Conservation (phyloP, 2,113 vertebrate species). For the Eurypyga helias region DNA sequence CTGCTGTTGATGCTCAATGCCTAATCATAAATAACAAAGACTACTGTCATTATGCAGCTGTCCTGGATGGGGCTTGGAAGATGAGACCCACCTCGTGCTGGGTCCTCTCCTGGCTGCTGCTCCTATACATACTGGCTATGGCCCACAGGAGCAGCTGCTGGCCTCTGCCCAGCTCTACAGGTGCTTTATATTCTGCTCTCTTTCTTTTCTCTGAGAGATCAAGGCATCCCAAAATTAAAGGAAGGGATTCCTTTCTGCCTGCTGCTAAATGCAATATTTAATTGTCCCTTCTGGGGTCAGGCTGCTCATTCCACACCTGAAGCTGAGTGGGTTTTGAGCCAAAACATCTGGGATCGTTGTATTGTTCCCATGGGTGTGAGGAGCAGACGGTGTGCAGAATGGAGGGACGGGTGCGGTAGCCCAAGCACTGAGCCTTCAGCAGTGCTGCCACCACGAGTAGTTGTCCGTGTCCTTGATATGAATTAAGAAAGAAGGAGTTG, state of each 20-base stretch:
- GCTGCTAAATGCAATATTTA: not conserved
- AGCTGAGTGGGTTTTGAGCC: not conserved
- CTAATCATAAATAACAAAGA: not conserved
- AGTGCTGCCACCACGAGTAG: rapidly evolving
- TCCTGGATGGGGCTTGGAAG: not conserved
- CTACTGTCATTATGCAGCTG: rapidly evolving
- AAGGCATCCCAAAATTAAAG: not conserved
- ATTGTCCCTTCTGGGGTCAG: not conserved
- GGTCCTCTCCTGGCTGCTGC: not conserved
- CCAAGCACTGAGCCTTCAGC: not conserved
- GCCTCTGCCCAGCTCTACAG: not conserved
- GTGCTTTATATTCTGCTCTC: not conserved
- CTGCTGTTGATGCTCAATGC: not conserved
- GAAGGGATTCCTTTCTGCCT: not conserved
- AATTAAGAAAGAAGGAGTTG: not conserved
- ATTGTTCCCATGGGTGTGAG: rapidly evolving
- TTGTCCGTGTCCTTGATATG: not conserved
- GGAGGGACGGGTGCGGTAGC: rapidly evolving
- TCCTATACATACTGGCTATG: rapidly evolving
- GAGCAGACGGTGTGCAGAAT: not conserved
- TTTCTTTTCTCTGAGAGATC: not conserved
- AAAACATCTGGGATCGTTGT: not conserved
- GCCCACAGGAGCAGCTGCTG: not conserved
- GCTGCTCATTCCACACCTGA: not conserved
- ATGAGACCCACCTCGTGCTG: not conserved